phyloP scores from a whole-genome alignment of 1,140 invertebrate species.

The Araneus ventricosus region DNA sequence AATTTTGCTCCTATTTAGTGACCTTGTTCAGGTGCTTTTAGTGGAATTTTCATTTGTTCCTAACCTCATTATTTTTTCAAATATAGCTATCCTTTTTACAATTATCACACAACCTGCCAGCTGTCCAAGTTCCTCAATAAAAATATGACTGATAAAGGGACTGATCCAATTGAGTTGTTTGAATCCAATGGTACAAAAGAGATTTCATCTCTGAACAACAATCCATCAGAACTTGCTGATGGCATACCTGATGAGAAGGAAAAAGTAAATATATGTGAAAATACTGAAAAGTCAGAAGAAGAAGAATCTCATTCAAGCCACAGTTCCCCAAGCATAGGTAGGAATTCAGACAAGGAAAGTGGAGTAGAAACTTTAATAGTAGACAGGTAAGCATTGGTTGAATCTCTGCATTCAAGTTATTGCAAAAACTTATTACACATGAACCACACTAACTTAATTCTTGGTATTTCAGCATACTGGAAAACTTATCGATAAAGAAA shows the following conservation, averaged over 20 bases:
- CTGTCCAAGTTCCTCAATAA: slow-evolving; percentile 29
- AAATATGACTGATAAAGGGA: slow-evolving; percentile 43
- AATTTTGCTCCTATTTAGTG: neutral
- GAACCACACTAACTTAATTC: too few species aligned
- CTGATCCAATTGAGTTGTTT: slow-evolving; percentile 42
- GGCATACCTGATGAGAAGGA: neutral
- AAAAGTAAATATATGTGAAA: neutral
- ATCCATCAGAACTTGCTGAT: neutral
- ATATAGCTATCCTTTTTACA: slow-evolving; percentile 55
- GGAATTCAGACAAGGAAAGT: slow-evolving; percentile 1
- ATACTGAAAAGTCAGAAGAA: neutral
- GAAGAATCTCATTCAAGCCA: slow-evolving; percentile 5
- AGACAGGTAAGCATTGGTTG: slow-evolving; percentile 40
- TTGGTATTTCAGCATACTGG: too few species aligned
- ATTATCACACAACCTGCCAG: slow-evolving; percentile 18
- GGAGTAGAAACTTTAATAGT: neutral
- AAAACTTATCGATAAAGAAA: too few species aligned
- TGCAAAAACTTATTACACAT: too few species aligned
- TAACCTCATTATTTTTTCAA: neutral
- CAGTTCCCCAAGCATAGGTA: neutral
- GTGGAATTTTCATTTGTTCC: too few species aligned
- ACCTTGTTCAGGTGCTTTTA: too few species aligned
- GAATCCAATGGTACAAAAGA: neutral
- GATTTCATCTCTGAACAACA: neutral
- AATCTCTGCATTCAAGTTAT: too few species aligned